Base-by-base conservation (phyloP, 2,888 invertebrate species). In the Himalopsyche tibetana region DNA sequence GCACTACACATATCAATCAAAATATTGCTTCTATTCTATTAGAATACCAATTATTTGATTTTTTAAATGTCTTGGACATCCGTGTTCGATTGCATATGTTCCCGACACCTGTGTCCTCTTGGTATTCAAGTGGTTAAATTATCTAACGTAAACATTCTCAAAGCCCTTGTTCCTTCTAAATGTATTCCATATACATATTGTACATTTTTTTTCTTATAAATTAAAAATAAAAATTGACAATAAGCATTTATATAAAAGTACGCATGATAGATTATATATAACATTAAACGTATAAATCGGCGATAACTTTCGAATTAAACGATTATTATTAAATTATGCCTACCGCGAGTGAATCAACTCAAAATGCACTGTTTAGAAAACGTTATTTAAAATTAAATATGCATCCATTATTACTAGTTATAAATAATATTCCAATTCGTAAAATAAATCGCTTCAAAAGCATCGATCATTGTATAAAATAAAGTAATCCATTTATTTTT, bases 141-240 rank as follows among this genome's bases (percentile, higher is more conserved):
- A 45, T 45, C 51, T 51, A 15, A 15, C 51, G 4, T 5, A 51
- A 15, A 15, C 15, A 51, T 51, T 51, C 15, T 51, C 2, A 51
- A 51, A 51, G 4, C 51, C 15, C 51, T 15, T 51, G 51, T 15
- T 3, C 51, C 15, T 51, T 4, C 15, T 4, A 15, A 15, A 51
- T 51, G 51, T 51, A 15, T 51, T 51, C 9, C 45, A 11, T 51
- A 40, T n/a, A 40, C 15, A n/a, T 74, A 74, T 19, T 40, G 9
- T 82, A 45, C 36, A 38, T 42, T 82, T 28, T 36, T n/a, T 51
- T 82, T 51, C 45, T 83, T 51, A 45, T 74, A 51, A 74, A 69
- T 36, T 42, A 45, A 69, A 83, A 83, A n/a, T 45, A 45, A 83
- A 69, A 69, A 83, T 83, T 83, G 83, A 83, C 83, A 83, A 83